These are phyloP conservation scores for Microtus oregoni DNA, from an alignment of 2,113 vertebrate species.

Conservation along the genomic window DNA sequence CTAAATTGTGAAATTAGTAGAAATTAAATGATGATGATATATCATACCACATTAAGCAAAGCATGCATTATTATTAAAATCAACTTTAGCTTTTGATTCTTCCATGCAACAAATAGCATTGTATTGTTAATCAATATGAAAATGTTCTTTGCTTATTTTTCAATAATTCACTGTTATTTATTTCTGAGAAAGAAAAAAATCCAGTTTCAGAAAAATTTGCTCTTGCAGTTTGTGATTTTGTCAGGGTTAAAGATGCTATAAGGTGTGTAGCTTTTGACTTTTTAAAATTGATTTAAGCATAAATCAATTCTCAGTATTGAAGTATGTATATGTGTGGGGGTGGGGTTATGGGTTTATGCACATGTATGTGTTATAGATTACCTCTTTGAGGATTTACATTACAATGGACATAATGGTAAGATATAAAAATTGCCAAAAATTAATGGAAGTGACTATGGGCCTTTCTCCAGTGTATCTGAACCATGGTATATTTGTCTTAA, in stretches of 20 bases:
- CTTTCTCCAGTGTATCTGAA: not conserved
- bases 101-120: not conserved
- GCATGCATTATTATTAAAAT: constrained; percentile 11
- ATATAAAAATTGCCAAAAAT: not conserved
- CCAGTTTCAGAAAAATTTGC: not conserved
- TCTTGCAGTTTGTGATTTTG: not conserved
- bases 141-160: not conserved
- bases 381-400: not conserved
- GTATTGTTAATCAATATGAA: not conserved
- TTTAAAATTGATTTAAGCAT: not conserved
- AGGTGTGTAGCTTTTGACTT: not conserved
- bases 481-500: not conserved
- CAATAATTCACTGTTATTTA: not conserved
- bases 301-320: not conserved
- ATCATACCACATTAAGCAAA: not conserved
- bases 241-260: not conserved
- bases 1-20: not conserved
- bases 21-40: not conserved
- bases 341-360: not conserved
- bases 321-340: not conserved
- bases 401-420: not conserved
- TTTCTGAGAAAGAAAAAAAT: not conserved
- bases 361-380: not conserved
- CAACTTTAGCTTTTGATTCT: constrained; percentile 6
- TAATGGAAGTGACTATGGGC: not conserved